Conservation (phyloP, 2,113 vertebrate species). For the Anas platyrhynchos region DNA sequence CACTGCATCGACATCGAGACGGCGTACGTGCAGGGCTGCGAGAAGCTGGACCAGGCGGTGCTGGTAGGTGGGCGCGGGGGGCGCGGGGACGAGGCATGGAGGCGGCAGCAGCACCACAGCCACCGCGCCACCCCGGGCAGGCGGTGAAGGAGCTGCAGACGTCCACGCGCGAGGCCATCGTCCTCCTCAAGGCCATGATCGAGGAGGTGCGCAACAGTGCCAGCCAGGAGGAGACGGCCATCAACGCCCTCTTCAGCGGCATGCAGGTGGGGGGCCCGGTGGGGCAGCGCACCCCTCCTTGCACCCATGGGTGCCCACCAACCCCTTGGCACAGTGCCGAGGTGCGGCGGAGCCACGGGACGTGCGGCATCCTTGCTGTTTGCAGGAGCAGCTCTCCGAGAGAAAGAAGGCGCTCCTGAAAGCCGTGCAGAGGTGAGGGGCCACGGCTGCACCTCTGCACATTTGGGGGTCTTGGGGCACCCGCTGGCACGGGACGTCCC, state of each 20-base stretch:
- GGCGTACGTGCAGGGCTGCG: conserved; percentile 90
- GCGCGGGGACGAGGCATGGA: rapidly evolving
- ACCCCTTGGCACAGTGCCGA: background rate
- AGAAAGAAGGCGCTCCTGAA: conserved; percentile 89
- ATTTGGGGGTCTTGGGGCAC: background rate
- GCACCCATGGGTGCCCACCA: rapidly evolving
- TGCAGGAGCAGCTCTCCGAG: conserved; percentile 89
- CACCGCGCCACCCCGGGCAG: background rate
- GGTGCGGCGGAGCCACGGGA: background rate
- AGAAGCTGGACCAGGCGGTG: conserved; percentile 92
- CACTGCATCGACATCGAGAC: conserved; percentile 97
- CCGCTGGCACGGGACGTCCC: no score
- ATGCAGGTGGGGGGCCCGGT: conserved; percentile 80
- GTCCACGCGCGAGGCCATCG: conserved; percentile 86
- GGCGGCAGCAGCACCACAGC: background rate
- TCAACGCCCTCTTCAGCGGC: conserved; percentile 88
- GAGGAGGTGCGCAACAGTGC: conserved; percentile 91
- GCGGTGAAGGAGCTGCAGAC: conserved; percentile 94
- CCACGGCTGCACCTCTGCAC: rapidly evolving
- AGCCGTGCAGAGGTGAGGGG: conserved; percentile 88
- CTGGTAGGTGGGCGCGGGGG: conserved; percentile 76
- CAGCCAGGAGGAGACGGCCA: conserved; percentile 87
- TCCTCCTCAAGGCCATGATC: conserved; percentile 90
- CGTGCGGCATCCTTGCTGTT: background rate
- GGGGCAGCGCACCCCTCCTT: background rate